Base-by-base conservation (phyloP, 2,888 invertebrate genomes). In the Tachina grossa region DNA sequence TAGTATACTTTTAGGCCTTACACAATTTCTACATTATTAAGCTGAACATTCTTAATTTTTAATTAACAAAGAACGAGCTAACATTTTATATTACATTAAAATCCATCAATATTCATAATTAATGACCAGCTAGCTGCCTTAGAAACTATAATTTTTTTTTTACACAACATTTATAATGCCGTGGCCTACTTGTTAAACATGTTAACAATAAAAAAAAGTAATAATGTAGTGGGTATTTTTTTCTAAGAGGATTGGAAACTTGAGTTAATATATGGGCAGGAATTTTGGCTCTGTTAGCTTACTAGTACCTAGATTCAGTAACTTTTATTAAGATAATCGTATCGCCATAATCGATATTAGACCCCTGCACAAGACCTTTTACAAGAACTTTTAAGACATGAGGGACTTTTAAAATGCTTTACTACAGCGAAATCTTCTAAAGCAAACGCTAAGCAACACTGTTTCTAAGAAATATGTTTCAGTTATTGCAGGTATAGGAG, bases 81-180 rank as follows among this genome's bases (percentile, higher is more conserved):
- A 49, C 47, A 13, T 5, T 11, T 49, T 14, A 13, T 49, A 49
- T 14, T 14, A n/a, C 13, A 66, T 66, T 66, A 66, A 66, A 14
- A 63, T 39, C 5, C 69, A 71, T 69, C 63, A 76, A 57, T 83
- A 83, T 59, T 71, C 43, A 83, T 77, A 71, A 55, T 71, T 57
- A 55, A 83, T 63, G 63, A 57, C 41, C 43, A 77, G 43, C 51
- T 75, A 77, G 43, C 51, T 75, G 53, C n/a, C 61, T 69, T 9
- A 57, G 2, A 71, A 74, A 57, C 31, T 57, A 16, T 51, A 16
- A 74, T n/a, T 11, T 22, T 4, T n/a, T 13, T 31, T 41, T 14
- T 31, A 31, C 9, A n/a, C 41, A 69, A 53, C 19, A 75, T 45
- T 47, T 55, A 51, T 66, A 55, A 41, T 16, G 47, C 31, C 11